Percentiles rank a stretch among this genome's conserved stretches.
phyloP scores from a whole-genome alignment of 2,888 invertebrate species.

The Hemaris fuciformis region DNA sequence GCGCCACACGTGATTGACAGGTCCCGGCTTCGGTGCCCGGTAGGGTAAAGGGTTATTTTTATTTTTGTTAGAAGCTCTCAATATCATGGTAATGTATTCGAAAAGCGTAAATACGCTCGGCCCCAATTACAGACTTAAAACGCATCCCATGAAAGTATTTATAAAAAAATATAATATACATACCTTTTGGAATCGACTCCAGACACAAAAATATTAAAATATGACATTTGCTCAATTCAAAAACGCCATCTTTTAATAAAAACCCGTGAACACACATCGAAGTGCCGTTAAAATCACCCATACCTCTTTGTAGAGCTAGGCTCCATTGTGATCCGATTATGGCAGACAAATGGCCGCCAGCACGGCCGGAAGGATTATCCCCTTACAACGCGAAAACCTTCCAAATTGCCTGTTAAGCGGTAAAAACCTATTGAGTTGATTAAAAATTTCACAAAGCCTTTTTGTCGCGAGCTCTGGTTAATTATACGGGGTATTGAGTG shows the following conservation, averaged over 20 bases:
- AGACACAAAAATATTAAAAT: too few relatives aligned
- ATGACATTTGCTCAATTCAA: neutral
- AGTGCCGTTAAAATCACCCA: neutral
- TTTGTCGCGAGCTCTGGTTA: neutral
- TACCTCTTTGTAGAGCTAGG: neutral
- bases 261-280: neutral
- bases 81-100: too few relatives aligned
- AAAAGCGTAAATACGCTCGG: too few relatives aligned
- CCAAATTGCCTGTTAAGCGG: conserved; percentile 22
- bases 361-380: conserved; percentile 19
- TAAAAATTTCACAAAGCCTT: conserved; percentile 15
- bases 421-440: conserved; percentile 15
- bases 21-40: too few relatives aligned
- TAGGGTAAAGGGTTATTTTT: too few relatives aligned
- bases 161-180: too few relatives aligned
- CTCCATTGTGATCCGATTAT: conserved; percentile 19
- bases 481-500: neutral
- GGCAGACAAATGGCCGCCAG: conserved; percentile 17
- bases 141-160: too few relatives aligned
- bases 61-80: too few relatives aligned
- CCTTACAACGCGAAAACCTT: conserved; percentile 16
- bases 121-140: too few relatives aligned
- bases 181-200: too few relatives aligned
- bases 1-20: too few relatives aligned
- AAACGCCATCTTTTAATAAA: neutral